Evolutionary conservation across 2,113 vertebrate species (phyloP).

Genomic region (Rhinoptilus africanus): DNA sequence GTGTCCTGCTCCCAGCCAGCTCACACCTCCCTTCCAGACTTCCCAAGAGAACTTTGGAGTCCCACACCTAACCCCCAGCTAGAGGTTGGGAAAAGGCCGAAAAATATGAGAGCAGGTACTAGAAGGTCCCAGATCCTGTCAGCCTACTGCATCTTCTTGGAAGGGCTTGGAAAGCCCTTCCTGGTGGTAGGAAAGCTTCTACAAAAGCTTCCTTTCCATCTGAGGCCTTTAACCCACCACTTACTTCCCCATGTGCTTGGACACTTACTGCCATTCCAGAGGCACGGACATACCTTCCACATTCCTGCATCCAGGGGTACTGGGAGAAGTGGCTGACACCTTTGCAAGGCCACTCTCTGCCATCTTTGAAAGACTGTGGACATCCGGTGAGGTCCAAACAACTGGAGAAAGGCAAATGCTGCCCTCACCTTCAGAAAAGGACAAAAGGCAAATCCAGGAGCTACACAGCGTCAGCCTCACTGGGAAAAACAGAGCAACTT

Average conservation of each 20-base stretch:
- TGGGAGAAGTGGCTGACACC: neutral
- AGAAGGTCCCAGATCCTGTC: too few species aligned
- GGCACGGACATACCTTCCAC: fast-evolving
- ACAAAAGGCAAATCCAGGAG: neutral
- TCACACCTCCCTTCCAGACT: neutral
- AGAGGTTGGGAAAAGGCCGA: too few species aligned
- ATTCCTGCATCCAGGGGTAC: neutral
- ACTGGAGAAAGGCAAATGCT: neutral
- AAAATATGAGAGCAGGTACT: neutral
- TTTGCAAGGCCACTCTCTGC: neutral
- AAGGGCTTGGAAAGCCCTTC: neutral
- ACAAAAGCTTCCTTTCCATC: neutral
- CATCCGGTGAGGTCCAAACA: neutral
- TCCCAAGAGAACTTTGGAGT: neutral
- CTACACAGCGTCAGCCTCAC: neutral
- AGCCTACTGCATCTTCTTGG: neutral
- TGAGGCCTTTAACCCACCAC: fast-evolving
- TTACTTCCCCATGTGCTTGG: fast-evolving
- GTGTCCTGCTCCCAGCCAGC: neutral
- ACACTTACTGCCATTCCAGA: fast-evolving
- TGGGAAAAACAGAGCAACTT: neutral
- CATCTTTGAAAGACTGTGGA: neutral
- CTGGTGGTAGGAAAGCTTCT: neutral
- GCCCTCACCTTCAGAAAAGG: neutral
- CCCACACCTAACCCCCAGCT: too few species aligned